These are phyloP conservation scores for Antheraea mylitta DNA, from an alignment of 1,140 invertebrate genomes.

Conservation along the genomic window DNA sequence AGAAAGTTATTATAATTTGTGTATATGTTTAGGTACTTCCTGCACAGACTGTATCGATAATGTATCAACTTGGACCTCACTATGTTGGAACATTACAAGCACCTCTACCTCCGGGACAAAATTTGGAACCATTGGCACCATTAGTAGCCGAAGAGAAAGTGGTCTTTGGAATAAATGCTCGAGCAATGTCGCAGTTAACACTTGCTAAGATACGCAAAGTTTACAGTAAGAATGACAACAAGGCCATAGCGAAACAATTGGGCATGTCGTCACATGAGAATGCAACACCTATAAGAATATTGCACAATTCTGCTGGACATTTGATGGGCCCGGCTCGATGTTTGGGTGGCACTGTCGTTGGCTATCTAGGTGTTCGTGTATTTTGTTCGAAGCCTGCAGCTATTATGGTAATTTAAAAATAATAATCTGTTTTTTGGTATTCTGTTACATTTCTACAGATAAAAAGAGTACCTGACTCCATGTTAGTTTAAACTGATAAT, in stretches of 20 bases:
- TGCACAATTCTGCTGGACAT: slow-evolving; percentile 98
- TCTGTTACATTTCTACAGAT: too few relatives aligned
- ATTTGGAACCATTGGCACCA: slow-evolving; percentile 83
- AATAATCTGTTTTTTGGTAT: too few relatives aligned
- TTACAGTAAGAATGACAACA: slow-evolving; percentile 97
- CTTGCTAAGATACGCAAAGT: slow-evolving; percentile 97
- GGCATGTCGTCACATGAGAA: slow-evolving; percentile 99
- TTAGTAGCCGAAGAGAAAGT: slow-evolving; percentile 96
- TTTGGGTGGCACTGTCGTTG: slow-evolving; percentile 97
- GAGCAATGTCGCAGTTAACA: slow-evolving; percentile 96
- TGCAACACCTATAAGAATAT: slow-evolving; percentile 95
- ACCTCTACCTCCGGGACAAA: slow-evolving; percentile 83
- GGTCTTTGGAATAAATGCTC: slow-evolving; percentile 96
- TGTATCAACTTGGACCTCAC: slow-evolving; percentile 94
- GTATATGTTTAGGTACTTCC: slow-evolving; percentile 78
- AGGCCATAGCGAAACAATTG: slow-evolving; percentile 98
- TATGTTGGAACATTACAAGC: slow-evolving; percentile 93
- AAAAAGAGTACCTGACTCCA: too few relatives aligned
- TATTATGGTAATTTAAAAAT: slow-evolving; percentile 89
- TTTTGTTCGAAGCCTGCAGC: slow-evolving; percentile 97
- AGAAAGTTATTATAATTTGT: neutral
- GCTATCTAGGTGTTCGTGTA: slow-evolving; percentile 95
- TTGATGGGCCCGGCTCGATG: slow-evolving; percentile 94
- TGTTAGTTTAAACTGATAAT: too few relatives aligned
- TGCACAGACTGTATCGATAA: slow-evolving; percentile 86